phyloP scores from a whole-genome alignment of 2,797 vertebrate species.

The Uromys caudimaculatus region DNA sequence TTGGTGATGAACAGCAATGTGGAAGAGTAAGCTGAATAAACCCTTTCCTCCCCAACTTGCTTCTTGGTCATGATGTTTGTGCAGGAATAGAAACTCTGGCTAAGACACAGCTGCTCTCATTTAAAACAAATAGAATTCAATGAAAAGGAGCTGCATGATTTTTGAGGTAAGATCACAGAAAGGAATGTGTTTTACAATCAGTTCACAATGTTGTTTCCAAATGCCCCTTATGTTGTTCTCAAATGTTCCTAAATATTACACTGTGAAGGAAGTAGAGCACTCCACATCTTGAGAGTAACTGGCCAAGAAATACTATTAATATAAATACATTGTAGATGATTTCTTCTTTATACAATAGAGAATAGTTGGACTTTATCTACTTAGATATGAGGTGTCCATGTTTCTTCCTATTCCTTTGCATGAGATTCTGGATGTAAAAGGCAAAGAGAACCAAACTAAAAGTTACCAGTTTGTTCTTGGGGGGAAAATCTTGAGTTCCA shows the following conservation, averaged over 20 bases:
- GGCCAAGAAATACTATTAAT: neutral
- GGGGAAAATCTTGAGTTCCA: neutral
- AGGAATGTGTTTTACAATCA: neutral
- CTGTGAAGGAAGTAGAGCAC: neutral
- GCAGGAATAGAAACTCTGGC: too few species aligned
- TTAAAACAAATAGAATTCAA: neutral
- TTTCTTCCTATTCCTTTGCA: slow-evolving; percentile 26
- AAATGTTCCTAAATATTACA: neutral
- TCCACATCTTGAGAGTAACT: neutral
- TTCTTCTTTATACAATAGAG: slow-evolving; percentile 28
- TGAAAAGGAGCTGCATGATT: neutral
- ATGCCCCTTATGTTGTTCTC: neutral
- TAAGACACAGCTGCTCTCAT: neutral
- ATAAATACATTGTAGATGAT: slow-evolving; percentile 28
- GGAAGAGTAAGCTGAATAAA: too few species aligned
- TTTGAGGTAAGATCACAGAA: slow-evolving; percentile 26
- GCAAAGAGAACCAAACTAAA: neutral
- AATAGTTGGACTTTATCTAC: neutral
- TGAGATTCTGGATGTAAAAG: neutral
- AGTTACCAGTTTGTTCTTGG: slow-evolving; percentile 2
- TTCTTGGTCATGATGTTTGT: too few species aligned
- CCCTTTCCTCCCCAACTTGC: too few species aligned
- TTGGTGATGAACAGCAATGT: too few species aligned
- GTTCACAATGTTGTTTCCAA: neutral
- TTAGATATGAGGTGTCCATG: neutral